Base-by-base conservation (phyloP, 2,113 vertebrate species). In the Silurus glanis region DNA sequence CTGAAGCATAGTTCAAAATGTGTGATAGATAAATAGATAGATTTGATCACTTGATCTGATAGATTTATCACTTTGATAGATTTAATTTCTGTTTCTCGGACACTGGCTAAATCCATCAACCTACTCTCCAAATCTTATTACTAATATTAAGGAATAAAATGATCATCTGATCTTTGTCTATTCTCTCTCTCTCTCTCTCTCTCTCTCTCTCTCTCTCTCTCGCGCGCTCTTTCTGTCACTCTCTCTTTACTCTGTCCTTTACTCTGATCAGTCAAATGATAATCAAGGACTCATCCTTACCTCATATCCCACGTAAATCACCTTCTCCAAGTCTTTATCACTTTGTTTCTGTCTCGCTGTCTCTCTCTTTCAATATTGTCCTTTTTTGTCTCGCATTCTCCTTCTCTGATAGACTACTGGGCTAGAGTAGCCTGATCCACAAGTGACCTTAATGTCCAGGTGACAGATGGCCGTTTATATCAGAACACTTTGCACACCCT, bases 361-460 rank as follows among this genome's bases (percentile, higher is more conserved):
- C 2, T 21, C 3, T 80, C 76, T 53, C 79, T 85, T 87, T 87
- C 56, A 84, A 88, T 90, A 83, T 47, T 80, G 28, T 62, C 19
- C 83, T 90, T 86, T 88, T 86, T 85, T 53, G 53, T 79, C 53
- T 82, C 82, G 89, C 80, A 89, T 58, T 53, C 78, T 84, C 86
- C 13, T 62, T 58, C 49, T 78, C 80, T 84, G 88, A 87, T 75
- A 76, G 83, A 89, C 82, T 84, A 76, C 85, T 82, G 53, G 56
- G 53, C 62, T 87, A 80, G 62, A 89, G 83, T 25, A 58, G 66
- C 79, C 69, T 64, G 67, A 89, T 88, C 89, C 84, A 86, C 83
- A 88, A 89, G 90, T 91, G 91, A 95, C 92, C 92, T 93, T 92
- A 89, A 89, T 90, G 88, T 92, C 91, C 89, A 85, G 28, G 74